A percentile compares a stretch with the other conserved stretches of the same genome.
phyloP scores from a whole-genome alignment of 2,113 vertebrate species.

The Xiphorhynchus elegans region DNA sequence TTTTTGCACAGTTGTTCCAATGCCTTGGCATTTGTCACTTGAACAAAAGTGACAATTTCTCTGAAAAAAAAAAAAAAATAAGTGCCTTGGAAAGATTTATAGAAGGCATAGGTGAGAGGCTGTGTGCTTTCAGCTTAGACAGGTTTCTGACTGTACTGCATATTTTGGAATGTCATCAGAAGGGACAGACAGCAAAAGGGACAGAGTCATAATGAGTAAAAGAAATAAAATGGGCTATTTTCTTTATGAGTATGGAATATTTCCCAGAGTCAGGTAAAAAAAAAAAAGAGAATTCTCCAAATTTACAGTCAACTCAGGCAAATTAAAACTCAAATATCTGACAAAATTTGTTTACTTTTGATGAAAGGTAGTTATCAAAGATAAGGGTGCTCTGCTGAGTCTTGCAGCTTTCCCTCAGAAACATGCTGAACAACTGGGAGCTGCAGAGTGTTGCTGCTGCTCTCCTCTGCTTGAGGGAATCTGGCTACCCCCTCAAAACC shows the following conservation, averaged over 20 bases:
- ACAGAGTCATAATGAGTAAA: background rate
- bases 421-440: background rate
- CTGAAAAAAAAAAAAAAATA: background rate
- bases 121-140: constrained; percentile 23
- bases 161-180: constrained; percentile 10
- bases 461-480: background rate
- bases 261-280: background rate
- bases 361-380: background rate
- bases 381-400: background rate
- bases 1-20: background rate
- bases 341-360: background rate
- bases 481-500: background rate
- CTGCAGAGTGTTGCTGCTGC: background rate
- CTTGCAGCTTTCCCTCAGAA: background rate
- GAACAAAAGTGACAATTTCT: background rate
- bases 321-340: background rate
- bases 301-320: background rate
- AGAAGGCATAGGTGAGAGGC: background rate
- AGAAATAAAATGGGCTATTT: background rate
- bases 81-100: background rate
- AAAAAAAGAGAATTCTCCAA: background rate
- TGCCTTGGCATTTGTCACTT: background rate
- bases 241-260: background rate
- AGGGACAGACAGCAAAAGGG: background rate
- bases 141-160: background rate